Percentiles rank a stretch among this genome's conserved stretches.
Conservation (phyloP, 1,140 invertebrate species). For the Brachionus asplanchnoidis region DNA sequence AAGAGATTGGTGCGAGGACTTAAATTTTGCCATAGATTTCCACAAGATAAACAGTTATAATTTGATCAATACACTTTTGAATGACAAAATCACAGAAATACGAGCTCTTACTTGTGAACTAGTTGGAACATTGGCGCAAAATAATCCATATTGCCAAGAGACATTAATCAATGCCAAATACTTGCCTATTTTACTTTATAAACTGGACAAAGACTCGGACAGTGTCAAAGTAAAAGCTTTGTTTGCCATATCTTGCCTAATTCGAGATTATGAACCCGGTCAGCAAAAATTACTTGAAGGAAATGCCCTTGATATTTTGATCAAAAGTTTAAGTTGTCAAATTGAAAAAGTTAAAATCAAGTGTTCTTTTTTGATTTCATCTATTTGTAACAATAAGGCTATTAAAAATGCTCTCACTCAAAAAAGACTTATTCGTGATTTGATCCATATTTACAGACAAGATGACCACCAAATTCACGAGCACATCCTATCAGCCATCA, state of each 20-base stretch:
- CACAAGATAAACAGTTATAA: constrained; percentile 72
- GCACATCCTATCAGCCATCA: constrained; percentile 30
- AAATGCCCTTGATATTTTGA: constrained; percentile 2
- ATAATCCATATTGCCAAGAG: constrained; percentile 71
- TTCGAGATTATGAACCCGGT: constrained; percentile 2
- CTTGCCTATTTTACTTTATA: constrained; percentile 64
- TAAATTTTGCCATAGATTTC: constrained; percentile 73
- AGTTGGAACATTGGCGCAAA: constrained; percentile 69
- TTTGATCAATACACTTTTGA: constrained; percentile 65
- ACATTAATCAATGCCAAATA: constrained; percentile 63
- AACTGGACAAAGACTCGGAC: constrained; percentile 63
- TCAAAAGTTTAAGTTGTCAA: neutral
- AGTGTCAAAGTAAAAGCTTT: constrained; percentile 65
- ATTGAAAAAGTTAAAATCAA: constrained; percentile 17
- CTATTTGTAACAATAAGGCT: neutral
- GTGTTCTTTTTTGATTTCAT: constrained; percentile 18
- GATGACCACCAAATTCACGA: neutral
- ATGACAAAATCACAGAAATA: constrained; percentile 63
- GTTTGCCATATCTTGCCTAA: constrained; percentile 69
- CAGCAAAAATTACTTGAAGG: constrained; percentile 11
- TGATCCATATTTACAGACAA: neutral
- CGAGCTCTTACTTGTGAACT: constrained; percentile 64
- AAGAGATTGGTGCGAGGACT: constrained; percentile 64
- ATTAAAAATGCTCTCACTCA: constrained; percentile 24
- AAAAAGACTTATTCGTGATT: neutral